Conservation (phyloP, 2,113 vertebrate genomes). For the Benthochromis sp. region DNA sequence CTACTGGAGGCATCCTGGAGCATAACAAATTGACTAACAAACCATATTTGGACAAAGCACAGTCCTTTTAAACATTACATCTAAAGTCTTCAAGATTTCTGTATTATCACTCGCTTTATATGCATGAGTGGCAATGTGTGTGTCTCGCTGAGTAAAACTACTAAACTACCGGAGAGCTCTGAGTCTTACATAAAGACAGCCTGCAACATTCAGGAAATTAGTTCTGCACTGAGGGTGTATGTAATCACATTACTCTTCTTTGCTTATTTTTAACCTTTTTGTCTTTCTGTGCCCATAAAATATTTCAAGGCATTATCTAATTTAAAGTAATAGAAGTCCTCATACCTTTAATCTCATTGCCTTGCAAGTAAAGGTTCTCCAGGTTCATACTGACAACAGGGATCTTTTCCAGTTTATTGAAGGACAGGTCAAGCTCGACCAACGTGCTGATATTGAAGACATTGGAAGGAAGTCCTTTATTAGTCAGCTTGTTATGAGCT, state of each 20-base stretch:
- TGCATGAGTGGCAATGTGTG: not conserved
- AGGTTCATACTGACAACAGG: slow-evolving; percentile 84
- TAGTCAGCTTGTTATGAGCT: slow-evolving; percentile 85
- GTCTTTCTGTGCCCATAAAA: not conserved
- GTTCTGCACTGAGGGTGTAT: not conserved
- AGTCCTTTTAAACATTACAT: not conserved
- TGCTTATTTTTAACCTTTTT: not conserved
- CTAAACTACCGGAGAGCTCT: not conserved
- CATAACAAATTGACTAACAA: not conserved
- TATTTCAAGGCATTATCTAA: not conserved
- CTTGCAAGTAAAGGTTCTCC: slow-evolving; percentile 92
- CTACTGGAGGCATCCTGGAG: not conserved
- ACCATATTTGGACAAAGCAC: not conserved
- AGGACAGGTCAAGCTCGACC: slow-evolving; percentile 91
- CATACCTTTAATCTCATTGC: slow-evolving; percentile 90
- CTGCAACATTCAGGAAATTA: not conserved
- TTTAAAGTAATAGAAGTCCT: not conserved
- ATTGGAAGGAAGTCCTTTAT: slow-evolving; percentile 81
- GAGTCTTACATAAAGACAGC: not conserved
- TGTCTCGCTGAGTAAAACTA: not conserved
- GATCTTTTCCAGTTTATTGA: slow-evolving; percentile 87
- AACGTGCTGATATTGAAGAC: slow-evolving; percentile 86
- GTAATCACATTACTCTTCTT: not conserved
- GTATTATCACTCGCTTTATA: not conserved
- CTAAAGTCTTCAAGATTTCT: not conserved